Percentiles rank a stretch among this genome's conserved stretches.
Evolutionary conservation across 2,888 invertebrate genomes (phyloP).

Genomic region (Eubasilissa splendida): DNA sequence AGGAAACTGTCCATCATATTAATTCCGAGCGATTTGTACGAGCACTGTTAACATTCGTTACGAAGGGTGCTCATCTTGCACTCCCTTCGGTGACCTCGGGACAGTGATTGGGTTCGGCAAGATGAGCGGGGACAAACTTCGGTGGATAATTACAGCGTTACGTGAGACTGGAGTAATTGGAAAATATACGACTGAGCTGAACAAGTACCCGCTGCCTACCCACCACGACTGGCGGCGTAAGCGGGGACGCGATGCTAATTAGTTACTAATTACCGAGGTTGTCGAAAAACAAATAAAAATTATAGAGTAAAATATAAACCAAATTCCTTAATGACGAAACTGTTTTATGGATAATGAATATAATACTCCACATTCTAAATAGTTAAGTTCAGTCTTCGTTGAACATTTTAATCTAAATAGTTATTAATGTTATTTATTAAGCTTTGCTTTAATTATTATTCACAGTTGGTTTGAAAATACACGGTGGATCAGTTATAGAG

Average conservation of each 20-base stretch:
- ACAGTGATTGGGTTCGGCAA: constrained; percentile 36
- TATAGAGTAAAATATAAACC: no score
- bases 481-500: no score
- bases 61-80: constrained; percentile 7
- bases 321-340: no score
- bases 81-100: not conserved
- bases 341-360: no score
- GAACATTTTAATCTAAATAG: no score
- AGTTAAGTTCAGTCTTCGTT: no score
- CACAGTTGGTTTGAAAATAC: no score
- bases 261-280: no score
- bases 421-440: no score
- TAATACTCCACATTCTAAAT: no score
- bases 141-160: constrained; percentile 48
- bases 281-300: no score
- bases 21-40: not conserved
- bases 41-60: not conserved
- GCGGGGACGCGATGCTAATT: not conserved
- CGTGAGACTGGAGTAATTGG: constrained; percentile 51
- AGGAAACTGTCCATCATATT: constrained; percentile 1
- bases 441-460: no score
- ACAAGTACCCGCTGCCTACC: constrained; percentile 1
- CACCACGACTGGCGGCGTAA: constrained; percentile 1
- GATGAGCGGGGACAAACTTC: constrained; percentile 46
- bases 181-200: constrained; percentile 45